These are phyloP conservation scores for Notothenia rossii DNA, from an alignment of 2,113 vertebrate species.

Conservation along the genomic window DNA sequence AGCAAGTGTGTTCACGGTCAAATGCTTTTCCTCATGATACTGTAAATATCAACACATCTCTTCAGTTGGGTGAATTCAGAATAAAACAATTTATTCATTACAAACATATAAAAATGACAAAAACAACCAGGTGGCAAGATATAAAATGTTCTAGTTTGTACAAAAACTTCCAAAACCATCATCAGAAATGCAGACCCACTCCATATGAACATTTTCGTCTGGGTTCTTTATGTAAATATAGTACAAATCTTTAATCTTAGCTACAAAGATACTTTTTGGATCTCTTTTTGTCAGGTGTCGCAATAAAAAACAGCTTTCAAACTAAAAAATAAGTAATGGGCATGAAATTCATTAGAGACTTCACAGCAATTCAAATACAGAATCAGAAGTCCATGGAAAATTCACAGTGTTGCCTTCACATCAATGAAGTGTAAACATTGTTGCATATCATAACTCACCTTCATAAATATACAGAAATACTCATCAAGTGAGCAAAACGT, in stretches of 20 bases:
- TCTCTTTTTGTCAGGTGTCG: conserved; percentile 35
- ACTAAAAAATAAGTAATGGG: conserved; percentile 31
- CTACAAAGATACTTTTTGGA: conserved; percentile 41
- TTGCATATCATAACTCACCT: conserved; percentile 67
- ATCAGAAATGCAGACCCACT: conserved; percentile 62
- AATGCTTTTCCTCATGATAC: not conserved
- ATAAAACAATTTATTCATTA: conserved; percentile 81
- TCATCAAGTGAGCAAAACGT: conserved; percentile 27
- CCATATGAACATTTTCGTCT: conserved; percentile 55
- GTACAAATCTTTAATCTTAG: conserved; percentile 58
- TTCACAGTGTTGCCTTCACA: conserved; percentile 80
- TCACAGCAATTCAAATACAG: conserved; percentile 45
- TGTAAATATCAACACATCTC: conserved; percentile 1
- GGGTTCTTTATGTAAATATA: conserved; percentile 69
- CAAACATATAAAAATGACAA: conserved; percentile 83
- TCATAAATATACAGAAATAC: conserved; percentile 67
- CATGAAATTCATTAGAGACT: conserved; percentile 64
- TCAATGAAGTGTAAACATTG: conserved; percentile 77
- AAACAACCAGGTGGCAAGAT: conserved; percentile 70
- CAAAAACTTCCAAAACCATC: conserved; percentile 72
- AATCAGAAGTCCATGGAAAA: conserved; percentile 66
- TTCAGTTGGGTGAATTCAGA: conserved; percentile 32
- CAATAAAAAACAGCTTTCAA: conserved; percentile 53
- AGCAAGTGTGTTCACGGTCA: not conserved
- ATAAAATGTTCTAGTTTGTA: conserved; percentile 80